Base-by-base conservation (phyloP, 2,113 vertebrate genomes). In the Rhabdomys dilectus region DNA sequence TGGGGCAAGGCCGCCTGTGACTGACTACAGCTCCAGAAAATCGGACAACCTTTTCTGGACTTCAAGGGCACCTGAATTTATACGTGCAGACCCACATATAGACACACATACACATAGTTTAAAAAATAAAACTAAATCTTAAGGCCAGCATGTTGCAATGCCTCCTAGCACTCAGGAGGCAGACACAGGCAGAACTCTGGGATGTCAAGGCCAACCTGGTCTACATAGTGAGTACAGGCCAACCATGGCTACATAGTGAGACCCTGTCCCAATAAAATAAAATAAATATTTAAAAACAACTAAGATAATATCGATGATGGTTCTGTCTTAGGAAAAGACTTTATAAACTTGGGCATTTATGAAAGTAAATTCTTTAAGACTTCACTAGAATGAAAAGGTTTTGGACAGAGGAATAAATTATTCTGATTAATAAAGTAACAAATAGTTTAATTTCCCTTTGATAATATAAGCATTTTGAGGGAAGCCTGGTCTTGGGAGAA, bases 361-460 rank as follows among this genome's bases (percentile, higher is more conserved):
- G 11, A 88, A 92, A 91, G 15, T 82, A 48, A 95, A 77, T 42
- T 82, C 53, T 89, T n/a, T 34, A 36, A 62, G 80, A 56, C 34
- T 58, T 39, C 24, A 56, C 36, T 82, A 60, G 36, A 60, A 60
- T 26, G 36, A 17, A 94, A 91, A 91, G 2, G 0, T 81, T 91
- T 96, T 45, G 64, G 22, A 60, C 56, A 82, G 48, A 80, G 56
- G n/a, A 88, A 3, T 72, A 68, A 86, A 42, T 82, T 81, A 29
- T 87, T 95, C 75, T 91, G 75, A 93, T 94, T 91, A 91, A 58
- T 93, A 94, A 95, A 93, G 31, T 87, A 68, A 91, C 58, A 93
- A 7, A 82, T 73, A 56, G 36, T 64, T 88, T 80, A 68, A 42
- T 48, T 96, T 91, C 80, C 13, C 15, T 64, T 56, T 93, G 51